A percentile compares a stretch with the other conserved stretches of the same genome.
phyloP scores from a whole-genome alignment of 2,797 vertebrate species.

The Lepus oiostolus region DNA sequence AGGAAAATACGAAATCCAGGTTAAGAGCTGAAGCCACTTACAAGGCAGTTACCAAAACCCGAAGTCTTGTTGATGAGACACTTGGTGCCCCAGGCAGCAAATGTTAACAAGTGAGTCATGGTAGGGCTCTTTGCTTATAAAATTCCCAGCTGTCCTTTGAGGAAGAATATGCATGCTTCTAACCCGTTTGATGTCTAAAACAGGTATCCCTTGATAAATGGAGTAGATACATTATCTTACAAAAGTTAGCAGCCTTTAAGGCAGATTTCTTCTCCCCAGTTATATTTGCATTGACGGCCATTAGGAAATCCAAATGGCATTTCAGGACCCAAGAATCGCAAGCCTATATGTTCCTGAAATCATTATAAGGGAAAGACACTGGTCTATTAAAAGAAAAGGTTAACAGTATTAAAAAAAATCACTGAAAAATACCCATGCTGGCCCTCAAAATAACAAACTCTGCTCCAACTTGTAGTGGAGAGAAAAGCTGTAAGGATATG shows the following conservation, averaged over 20 bases:
- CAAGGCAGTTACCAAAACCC: constrained; percentile 81
- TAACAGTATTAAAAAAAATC: constrained; percentile 23
- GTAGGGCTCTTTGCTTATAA: constrained; percentile 63
- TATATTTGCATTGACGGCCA: neutral
- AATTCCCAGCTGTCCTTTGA: constrained; percentile 75
- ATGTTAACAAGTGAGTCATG: constrained; percentile 82
- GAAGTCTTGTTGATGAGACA: constrained; percentile 69
- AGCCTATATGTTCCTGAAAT: constrained; percentile 1
- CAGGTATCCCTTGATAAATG: constrained; percentile 64
- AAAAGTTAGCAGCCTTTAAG: constrained; percentile 70
- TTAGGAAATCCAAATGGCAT: constrained; percentile 56
- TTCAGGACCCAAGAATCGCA: constrained; percentile 47
- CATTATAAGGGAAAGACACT: constrained; percentile 44
- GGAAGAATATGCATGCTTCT: constrained; percentile 51
- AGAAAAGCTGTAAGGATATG: neutral
- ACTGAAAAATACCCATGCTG: constrained; percentile 8
- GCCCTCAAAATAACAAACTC: constrained; percentile 10
- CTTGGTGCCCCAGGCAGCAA: constrained; percentile 81
- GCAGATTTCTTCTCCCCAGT: constrained; percentile 39
- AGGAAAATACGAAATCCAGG: constrained; percentile 82
- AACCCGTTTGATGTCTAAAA: constrained; percentile 58
- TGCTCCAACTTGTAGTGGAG: neutral
- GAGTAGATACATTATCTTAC: constrained; percentile 29
- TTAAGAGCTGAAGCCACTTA: constrained; percentile 82
- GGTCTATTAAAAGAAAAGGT: constrained; percentile 48